Evolutionary conservation across 2,113 vertebrate genomes (phyloP), one percentile per base, ranked within the genome.

Genomic region (Pluvialis apricaria): DNA sequence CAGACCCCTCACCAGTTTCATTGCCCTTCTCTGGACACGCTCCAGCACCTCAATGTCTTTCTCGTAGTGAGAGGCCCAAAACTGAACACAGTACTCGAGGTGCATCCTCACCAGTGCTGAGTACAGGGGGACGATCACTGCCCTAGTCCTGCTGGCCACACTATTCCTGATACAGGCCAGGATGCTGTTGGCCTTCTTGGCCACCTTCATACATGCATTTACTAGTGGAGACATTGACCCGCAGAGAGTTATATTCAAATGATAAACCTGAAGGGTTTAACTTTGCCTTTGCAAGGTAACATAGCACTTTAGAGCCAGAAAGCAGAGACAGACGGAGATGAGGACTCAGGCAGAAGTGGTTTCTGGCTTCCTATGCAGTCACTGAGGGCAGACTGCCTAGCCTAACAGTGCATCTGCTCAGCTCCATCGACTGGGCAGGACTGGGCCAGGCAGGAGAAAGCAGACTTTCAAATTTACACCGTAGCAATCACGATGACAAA

Each of bases 281-380:
- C 34, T 45, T 32, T 38, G 29, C 14, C 55, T 81, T 80, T 94
- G 32, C 60, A 75, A 25, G 52, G 15, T 58, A 66, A 64, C 2
- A 0, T 15, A 47, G 36, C 0, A 0, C 29, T 83, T 73, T 16
- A 62, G 15, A 61, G 6, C 5, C 40, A 49, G 29, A 70, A 42
- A 86, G 28, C 51, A 42, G 51, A 86, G 28, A 40, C 12, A 52
- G 10, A 5, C 0, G 0, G 12, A 57, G 49, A 58, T 11, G 18
- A 82, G 31, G 55, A 78, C 69, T 42, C 32, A 44, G 55, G 61
- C 12, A 75, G 52, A 58, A 86, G 18, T 42, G 47, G 19, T 49
- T 86, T 91, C 71, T 94, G 80, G 17, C 20, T 84, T 61, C 20
- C 26, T 12, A 2, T 0, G 1, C 25, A 29, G 13, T 6, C 38